phyloP scores from a whole-genome alignment of 1,140 invertebrate species.

The Tribolium castaneum region DNA sequence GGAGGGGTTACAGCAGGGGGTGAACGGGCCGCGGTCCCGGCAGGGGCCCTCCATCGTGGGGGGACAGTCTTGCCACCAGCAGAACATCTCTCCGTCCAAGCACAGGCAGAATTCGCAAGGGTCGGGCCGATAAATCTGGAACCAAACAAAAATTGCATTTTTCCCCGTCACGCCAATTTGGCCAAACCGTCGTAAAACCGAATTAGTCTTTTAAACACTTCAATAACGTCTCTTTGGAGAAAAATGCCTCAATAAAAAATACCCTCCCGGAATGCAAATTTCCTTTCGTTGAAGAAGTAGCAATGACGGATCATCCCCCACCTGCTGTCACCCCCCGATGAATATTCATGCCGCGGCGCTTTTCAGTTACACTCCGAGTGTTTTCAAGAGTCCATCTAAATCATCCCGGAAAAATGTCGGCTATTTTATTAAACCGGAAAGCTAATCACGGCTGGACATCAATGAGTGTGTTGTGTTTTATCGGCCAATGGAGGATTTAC shows the following conservation, averaged over 20 bases:
- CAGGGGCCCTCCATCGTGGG: slow-evolving; percentile 62
- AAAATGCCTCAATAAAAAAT: background rate
- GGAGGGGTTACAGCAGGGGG: slow-evolving; percentile 60
- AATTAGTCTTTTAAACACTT: no score
- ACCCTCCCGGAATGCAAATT: background rate
- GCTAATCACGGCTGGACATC: background rate
- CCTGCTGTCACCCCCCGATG: slow-evolving; percentile 13
- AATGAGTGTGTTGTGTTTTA: background rate
- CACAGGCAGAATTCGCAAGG: slow-evolving; percentile 77
- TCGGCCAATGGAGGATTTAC: slow-evolving; percentile 12
- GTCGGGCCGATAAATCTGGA: slow-evolving; percentile 69
- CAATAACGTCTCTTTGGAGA: background rate
- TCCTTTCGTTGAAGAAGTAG: background rate
- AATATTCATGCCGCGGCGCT: slow-evolving; percentile 18
- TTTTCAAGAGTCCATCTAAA: slow-evolving; percentile 25
- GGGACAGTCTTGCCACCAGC: slow-evolving; percentile 77
- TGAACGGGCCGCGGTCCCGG: slow-evolving; percentile 60
- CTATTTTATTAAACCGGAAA: slow-evolving; percentile 5
- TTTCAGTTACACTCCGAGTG: slow-evolving; percentile 27
- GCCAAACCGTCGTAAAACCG: no score
- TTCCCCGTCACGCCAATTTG: no score
- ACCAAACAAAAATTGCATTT: slow-evolving; percentile 38
- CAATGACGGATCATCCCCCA: slow-evolving; percentile 17
- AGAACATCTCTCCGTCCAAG: slow-evolving; percentile 78
- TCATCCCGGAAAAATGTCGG: slow-evolving; percentile 8